These are phyloP conservation scores for Rhagonycha fulva DNA, from an alignment of 2,888 invertebrate species.

Conservation along the genomic window DNA sequence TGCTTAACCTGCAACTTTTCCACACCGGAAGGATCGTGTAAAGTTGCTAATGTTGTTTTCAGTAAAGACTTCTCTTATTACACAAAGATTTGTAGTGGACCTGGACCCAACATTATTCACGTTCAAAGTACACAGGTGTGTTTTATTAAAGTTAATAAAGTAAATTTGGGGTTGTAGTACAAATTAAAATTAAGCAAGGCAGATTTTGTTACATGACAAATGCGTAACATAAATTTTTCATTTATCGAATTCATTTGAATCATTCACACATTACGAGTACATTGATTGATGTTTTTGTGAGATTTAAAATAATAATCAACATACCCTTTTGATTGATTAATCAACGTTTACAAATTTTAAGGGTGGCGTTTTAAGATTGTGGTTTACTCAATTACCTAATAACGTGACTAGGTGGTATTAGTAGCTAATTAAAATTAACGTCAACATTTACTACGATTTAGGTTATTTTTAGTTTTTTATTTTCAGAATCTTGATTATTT, in stretches of 20 bases:
- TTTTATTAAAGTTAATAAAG: background rate
- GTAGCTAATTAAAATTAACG: background rate
- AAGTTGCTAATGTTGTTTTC: slow-evolving; percentile 61
- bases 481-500: slow-evolving; percentile 4
- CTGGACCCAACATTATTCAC: slow-evolving; percentile 63
- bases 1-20: slow-evolving; percentile 73
- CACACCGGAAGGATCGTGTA: slow-evolving; percentile 64
- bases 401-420: background rate
- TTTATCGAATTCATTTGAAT: background rate
- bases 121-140: slow-evolving; percentile 53
- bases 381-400: background rate
- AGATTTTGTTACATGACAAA: background rate
- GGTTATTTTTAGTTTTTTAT: background rate
- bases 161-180: background rate
- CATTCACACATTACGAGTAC: background rate
- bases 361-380: background rate
- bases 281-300: background rate
- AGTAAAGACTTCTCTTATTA: slow-evolving; percentile 68
- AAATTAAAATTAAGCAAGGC: background rate
- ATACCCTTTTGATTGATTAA: background rate
- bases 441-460: background rate
- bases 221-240: background rate
- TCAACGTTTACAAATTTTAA: background rate
- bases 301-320: background rate
- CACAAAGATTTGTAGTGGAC: slow-evolving; percentile 69